Conservation (phyloP, 2,888 invertebrate genomes). For the Athrips mouffetella region DNA sequence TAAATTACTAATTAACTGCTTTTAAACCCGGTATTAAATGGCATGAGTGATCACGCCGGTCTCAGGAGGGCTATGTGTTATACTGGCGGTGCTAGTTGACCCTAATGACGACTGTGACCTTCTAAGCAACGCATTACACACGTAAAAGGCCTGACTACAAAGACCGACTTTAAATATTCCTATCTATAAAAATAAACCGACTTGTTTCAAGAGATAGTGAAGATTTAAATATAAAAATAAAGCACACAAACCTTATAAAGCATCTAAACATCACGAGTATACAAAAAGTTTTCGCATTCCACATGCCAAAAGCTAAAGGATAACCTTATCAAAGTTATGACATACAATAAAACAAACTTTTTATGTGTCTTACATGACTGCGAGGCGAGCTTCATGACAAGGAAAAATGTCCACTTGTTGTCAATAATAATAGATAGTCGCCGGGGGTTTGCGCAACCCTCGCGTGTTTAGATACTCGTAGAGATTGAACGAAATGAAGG, state of each 20-base stretch:
- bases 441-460: conserved; percentile 8
- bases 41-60: conserved; percentile 13
- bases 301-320: conserved; percentile 8
- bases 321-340: conserved; percentile 11
- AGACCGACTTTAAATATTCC: no score
- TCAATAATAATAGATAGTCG: conserved; percentile 4
- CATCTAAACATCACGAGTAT: conserved; percentile 1
- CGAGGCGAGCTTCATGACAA: not conserved
- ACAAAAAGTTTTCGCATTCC: conserved; percentile 1
- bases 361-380: conserved; percentile 4
- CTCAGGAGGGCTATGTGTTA: conserved; percentile 20
- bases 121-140: conserved; percentile 30
- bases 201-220: no score
- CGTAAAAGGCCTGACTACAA: conserved; percentile 19
- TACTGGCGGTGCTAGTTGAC: conserved; percentile 51
- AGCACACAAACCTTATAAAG: no score
- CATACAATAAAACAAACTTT: conserved; percentile 12
- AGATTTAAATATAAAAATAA: no score
- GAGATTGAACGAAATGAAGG: no score
- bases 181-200: no score
- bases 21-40: conserved; percentile 6
- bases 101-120: conserved; percentile 64
- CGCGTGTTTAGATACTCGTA: no score
- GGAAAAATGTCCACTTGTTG: not conserved
- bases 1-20: no score